Conservation (phyloP, 2,113 vertebrate species). For the Anolis sagrei region DNA sequence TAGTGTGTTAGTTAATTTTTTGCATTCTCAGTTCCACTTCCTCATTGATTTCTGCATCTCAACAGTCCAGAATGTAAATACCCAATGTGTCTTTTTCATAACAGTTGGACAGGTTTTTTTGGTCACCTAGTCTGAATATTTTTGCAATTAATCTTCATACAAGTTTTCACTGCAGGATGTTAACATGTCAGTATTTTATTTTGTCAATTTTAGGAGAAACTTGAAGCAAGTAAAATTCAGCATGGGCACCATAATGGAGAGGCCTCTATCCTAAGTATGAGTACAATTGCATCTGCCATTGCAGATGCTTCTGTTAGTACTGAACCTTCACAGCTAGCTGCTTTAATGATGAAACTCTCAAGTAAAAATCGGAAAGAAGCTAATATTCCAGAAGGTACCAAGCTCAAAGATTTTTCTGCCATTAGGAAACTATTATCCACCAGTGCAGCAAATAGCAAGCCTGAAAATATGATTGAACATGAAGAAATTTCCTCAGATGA, state of each 20-base stretch:
- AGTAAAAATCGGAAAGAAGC: conserved; percentile 76
- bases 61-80: too few species aligned
- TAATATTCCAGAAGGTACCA: conserved; percentile 31
- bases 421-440: conserved; percentile 50
- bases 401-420: conserved; percentile 16
- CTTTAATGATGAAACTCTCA: conserved; percentile 90
- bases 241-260: not conserved
- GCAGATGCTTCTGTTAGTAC: conserved; percentile 88
- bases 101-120: too few species aligned
- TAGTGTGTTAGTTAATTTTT: not conserved
- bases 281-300: conserved; percentile 92
- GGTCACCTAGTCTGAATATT: too few species aligned
- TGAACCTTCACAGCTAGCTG: conserved; percentile 90
- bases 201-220: conserved; percentile 61
- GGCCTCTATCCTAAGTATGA: conserved; percentile 87
- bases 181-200: not conserved
- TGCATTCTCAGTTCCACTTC: too few species aligned
- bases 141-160: too few species aligned
- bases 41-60: too few species aligned
- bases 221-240: conserved; percentile 34
- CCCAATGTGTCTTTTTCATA: too few species aligned
- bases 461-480: conserved; percentile 59
- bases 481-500: conserved; percentile 44
- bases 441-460: conserved; percentile 67
- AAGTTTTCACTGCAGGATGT: not conserved